A percentile compares a stretch with the other conserved stretches of the same genome.
Conservation (phyloP, 2,113 vertebrate species). For the Passer montanus region DNA sequence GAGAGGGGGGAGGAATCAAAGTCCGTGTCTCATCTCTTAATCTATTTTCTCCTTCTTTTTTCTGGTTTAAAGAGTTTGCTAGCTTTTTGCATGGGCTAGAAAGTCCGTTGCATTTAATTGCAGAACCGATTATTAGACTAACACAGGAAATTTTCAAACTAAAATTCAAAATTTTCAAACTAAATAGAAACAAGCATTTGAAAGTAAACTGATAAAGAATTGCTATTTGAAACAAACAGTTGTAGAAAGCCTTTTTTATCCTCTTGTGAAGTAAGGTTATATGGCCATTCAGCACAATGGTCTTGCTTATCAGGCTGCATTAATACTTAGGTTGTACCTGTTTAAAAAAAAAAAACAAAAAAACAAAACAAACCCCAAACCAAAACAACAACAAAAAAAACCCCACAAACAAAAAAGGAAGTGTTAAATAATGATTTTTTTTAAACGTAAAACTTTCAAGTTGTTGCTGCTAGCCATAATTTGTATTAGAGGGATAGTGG, state of each 20-base stretch:
- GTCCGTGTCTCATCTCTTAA: neutral
- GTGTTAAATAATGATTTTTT: neutral
- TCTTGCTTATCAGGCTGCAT: neutral
- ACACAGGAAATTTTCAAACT: neutral
- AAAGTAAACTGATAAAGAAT: neutral
- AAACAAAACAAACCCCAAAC: too few relatives aligned
- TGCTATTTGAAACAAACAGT: neutral
- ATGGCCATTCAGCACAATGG: neutral
- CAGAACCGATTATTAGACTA: neutral
- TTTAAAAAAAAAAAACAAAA: neutral
- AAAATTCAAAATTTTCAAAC: too few relatives aligned
- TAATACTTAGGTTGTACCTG: neutral
- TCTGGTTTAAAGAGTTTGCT: neutral
- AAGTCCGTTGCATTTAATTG: neutral
- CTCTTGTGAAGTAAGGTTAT: neutral
- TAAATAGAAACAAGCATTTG: neutral
- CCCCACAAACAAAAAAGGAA: neutral
- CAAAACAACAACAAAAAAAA: too few relatives aligned
- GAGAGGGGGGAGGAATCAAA: neutral
- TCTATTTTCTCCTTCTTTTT: neutral
- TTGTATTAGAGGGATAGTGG: neutral
- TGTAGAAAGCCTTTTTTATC: neutral
- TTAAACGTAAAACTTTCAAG: neutral
- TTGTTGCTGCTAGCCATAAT: neutral
- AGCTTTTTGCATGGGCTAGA: neutral